Conservation (phyloP, 2,113 vertebrate species). For the Mustela nigripes region DNA sequence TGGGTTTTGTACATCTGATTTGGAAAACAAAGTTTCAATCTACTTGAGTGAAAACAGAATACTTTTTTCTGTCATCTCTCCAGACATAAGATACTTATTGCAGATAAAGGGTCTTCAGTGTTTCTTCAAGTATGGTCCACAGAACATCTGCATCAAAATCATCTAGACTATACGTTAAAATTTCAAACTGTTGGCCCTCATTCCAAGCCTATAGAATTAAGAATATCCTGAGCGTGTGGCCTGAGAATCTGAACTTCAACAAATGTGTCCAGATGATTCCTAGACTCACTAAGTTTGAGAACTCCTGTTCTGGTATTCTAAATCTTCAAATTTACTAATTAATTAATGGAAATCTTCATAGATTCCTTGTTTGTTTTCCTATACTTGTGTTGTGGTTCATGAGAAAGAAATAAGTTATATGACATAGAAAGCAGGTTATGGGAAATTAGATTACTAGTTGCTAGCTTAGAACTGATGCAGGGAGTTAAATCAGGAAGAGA, state of each 20-base stretch:
- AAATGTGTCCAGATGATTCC: background rate
- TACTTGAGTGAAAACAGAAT: background rate
- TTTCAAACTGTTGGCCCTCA: background rate
- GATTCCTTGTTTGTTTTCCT: background rate
- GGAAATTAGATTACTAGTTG: background rate
- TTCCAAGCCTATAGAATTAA: background rate
- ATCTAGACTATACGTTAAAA: background rate
- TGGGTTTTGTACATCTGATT: background rate
- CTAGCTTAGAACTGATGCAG: background rate
- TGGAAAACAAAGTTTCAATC: background rate
- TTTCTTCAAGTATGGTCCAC: background rate
- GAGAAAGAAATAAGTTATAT: slow-evolving; percentile 10
- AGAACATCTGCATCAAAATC: background rate
- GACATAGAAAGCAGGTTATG: background rate
- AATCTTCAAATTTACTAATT: background rate
- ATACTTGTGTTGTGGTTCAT: background rate
- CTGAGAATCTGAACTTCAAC: background rate
- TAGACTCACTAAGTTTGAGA: background rate
- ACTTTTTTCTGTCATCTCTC: background rate
- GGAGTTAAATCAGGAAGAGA: background rate
- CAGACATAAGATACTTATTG: background rate
- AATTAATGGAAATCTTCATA: background rate
- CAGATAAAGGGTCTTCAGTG: background rate
- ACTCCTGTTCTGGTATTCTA: background rate
- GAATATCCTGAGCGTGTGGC: background rate